Evolutionary conservation across 1,140 invertebrate species (phyloP), one percentile per base, ranked within the genome.

Genomic region (Centruroides vittatus): DNA sequence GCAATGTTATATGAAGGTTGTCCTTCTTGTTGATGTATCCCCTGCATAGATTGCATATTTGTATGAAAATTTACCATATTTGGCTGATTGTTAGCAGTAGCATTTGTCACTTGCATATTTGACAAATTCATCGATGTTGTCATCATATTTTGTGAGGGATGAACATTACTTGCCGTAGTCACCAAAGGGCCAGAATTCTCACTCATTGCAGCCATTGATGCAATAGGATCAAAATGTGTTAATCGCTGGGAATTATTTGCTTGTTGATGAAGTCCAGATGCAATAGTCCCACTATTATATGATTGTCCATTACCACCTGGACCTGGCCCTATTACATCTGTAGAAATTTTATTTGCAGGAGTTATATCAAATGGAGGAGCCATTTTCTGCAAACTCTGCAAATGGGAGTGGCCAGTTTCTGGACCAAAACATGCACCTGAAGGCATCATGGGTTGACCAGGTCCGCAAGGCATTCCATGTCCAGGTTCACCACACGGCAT

Each of bases 171-270:
- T 4, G 78, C 76, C 57, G 79, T 78, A 66, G 79, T 81, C 9
- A 82, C 78, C 47, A 66, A n/a, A 55, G 66, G 64, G 35, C 60
- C 58, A 54, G 61, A 61, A 56, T 65, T 88, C 69, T 93, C 90
- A 57, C 86, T 90, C 91, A 93, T 94, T 73, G 93, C 89, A 35
- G 90, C 89, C 68, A 93, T 79, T 4, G 91, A 94, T 12, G 89
- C 89, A 65, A 94, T 93, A 0, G 91, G 90, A 78, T 94, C 91
- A 73, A 93, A 93, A 68, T 81, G 83, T 58, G 81, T 53, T 13
- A 68, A 56, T 34, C 67, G 35, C 35, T 68, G 68, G 35, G 60
- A 53, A 47, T 55, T 34, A 36, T 55, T 53, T 6, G 57, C 49
- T 53, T 55, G 58, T 23, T 50, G 46, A 60, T 60, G 23, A 55